These are phyloP conservation scores for Brachyistius frenatus DNA, from an alignment of 2,113 vertebrate species.

Conservation along the genomic window DNA sequence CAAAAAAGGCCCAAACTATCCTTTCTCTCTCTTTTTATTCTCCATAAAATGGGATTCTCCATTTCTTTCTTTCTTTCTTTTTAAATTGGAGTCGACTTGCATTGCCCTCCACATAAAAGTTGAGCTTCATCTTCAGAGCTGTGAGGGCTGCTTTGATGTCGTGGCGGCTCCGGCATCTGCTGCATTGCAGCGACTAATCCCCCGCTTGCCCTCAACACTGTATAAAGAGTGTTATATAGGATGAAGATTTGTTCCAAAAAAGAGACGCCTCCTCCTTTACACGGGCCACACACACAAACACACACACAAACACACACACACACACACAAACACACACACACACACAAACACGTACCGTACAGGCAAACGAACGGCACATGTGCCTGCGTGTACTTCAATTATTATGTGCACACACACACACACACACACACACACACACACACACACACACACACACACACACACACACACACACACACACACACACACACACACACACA, in stretches of 20 bases:
- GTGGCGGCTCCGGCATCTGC: slow-evolving; percentile 33
- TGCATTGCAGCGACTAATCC: slow-evolving; percentile 55
- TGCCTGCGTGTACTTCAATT: slow-evolving; percentile 2
- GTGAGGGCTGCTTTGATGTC: slow-evolving; percentile 61
- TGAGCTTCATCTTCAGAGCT: slow-evolving; percentile 50
- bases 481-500: no score
- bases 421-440: slow-evolving; percentile 45
- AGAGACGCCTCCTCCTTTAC: slow-evolving; percentile 11
- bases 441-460: slow-evolving; percentile 46
- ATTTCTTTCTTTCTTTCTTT: background rate
- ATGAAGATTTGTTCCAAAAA: slow-evolving; percentile 45
- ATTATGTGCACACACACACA: slow-evolving; percentile 37
- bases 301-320: no score
- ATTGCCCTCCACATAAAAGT: slow-evolving; percentile 36
- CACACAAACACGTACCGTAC: background rate
- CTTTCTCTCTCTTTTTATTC: background rate
- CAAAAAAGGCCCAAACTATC: background rate
- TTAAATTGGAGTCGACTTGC: slow-evolving; percentile 24
- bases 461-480: slow-evolving; percentile 11
- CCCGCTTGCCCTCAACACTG: slow-evolving; percentile 37
- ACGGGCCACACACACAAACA: slow-evolving; percentile 46
- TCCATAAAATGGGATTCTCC: slow-evolving; percentile 36
- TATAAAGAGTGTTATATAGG: slow-evolving; percentile 39
- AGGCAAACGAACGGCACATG: slow-evolving; percentile 8
- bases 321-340: no score